These are phyloP conservation scores for Phyllopteryx taeniolatus DNA, from an alignment of 2,113 vertebrate species.

Conservation along the genomic window DNA sequence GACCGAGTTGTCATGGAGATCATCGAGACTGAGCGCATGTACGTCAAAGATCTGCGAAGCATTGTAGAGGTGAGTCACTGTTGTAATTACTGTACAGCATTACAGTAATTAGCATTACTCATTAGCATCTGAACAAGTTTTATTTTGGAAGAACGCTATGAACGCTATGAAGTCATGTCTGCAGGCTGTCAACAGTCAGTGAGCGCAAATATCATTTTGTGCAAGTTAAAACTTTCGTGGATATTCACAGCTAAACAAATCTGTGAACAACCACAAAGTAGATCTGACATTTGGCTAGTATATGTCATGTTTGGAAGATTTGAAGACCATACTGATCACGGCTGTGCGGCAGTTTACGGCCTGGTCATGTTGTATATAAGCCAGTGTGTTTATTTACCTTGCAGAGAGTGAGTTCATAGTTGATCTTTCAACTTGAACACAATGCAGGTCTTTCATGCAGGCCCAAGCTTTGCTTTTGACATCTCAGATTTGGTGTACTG, in stretches of 20 bases:
- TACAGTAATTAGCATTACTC: too few species aligned
- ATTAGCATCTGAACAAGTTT: constrained; percentile 24
- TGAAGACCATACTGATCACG: constrained; percentile 20
- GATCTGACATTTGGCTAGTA: constrained; percentile 38
- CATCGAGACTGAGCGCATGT: constrained; percentile 91
- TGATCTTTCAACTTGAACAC: constrained; percentile 29
- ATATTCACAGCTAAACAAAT: constrained; percentile 24
- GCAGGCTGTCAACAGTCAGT: constrained; percentile 23
- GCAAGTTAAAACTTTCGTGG: background rate
- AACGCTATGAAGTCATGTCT: constrained; percentile 49
- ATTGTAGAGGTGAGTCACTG: constrained; percentile 87
- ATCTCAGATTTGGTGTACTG: constrained; percentile 19
- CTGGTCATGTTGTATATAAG: constrained; percentile 26
- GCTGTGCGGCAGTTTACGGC: constrained; percentile 19
- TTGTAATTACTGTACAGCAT: constrained; percentile 8
- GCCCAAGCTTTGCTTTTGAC: constrained; percentile 3
- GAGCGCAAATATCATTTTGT: constrained; percentile 20
- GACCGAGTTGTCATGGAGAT: constrained; percentile 94
- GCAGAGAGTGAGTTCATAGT: constrained; percentile 34
- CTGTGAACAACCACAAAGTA: constrained; percentile 9
- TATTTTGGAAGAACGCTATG: constrained; percentile 33
- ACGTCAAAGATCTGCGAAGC: constrained; percentile 87
- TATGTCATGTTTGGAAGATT: constrained; percentile 30
- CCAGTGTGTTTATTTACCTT: constrained; percentile 46
- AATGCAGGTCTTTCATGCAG: constrained; percentile 22